phyloP scores from a whole-genome alignment of 2,113 vertebrate species.

The Capra hircus region DNA sequence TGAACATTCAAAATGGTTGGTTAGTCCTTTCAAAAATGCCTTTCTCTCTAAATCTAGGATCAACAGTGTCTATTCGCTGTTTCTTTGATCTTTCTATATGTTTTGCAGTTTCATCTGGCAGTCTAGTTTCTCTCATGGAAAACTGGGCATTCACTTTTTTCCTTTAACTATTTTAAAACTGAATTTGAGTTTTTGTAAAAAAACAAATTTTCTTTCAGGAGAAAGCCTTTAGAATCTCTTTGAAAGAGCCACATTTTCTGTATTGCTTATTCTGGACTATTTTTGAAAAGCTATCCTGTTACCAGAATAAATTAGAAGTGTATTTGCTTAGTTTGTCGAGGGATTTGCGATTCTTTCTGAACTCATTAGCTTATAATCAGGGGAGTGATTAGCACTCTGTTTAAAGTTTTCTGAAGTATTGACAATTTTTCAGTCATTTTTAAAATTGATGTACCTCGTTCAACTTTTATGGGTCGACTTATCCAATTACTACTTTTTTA shows the following conservation, averaged over 20 bases:
- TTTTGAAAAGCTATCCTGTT: not conserved
- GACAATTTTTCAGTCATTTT: not conserved
- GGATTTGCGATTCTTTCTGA: not conserved
- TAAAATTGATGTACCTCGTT: not conserved
- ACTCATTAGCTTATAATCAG: not conserved
- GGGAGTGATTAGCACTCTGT: not conserved
- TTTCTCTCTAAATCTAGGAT: not conserved
- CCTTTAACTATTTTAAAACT: not conserved
- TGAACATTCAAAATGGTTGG: not conserved
- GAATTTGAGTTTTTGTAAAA: not conserved
- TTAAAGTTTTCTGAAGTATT: conserved; percentile 1
- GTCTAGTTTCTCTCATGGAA: not conserved
- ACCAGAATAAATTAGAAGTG: not conserved
- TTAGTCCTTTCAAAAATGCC: not conserved
- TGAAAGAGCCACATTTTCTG: not conserved
- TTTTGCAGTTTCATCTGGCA: not conserved
- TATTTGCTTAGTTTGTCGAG: conserved; percentile 9
- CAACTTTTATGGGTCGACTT: not conserved
- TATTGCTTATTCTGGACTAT: not conserved
- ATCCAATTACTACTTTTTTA: not conserved
- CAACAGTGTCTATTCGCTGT: not conserved
- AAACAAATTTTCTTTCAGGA: not conserved
- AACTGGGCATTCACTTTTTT: not conserved
- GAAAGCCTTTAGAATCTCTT: conserved; percentile 19
- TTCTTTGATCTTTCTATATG: not conserved